Evolutionary conservation across 2,797 vertebrate genomes (phyloP).

Genomic region (Ctenopoma kingsleyae): DNA sequence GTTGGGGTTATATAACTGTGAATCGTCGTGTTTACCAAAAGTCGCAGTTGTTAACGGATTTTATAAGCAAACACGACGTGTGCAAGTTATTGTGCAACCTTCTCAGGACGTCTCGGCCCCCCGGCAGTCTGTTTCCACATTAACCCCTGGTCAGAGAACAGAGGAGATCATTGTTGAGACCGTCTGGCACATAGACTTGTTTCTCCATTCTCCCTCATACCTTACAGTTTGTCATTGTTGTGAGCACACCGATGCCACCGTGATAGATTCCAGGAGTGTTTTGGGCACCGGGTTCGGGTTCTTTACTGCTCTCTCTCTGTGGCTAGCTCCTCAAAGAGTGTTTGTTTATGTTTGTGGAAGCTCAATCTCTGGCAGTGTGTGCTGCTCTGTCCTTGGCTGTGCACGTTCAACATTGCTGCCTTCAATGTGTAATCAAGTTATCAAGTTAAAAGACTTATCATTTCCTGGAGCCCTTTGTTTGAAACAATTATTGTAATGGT

Average conservation of each 20-base stretch:
- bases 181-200: conserved; percentile 29
- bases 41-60: conserved; percentile 43
- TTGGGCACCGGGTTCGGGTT: neutral
- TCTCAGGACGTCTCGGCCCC: conserved; percentile 26
- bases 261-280: conserved; percentile 33
- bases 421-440: conserved; percentile 10
- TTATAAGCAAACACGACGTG: conserved; percentile 40
- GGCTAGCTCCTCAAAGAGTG: conserved; percentile 10
- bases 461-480: conserved; percentile 18
- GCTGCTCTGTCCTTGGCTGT: neutral
- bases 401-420: neutral
- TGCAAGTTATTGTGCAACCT: conserved; percentile 63
- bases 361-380: neutral
- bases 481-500: conserved; percentile 4
- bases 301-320: conserved; percentile 14
- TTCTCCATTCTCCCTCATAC: conserved; percentile 29
- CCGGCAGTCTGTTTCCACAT: conserved; percentile 41
- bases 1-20: conserved; percentile 67
- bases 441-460: conserved; percentile 18
- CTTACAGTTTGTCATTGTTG: conserved; percentile 35
- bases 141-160: conserved; percentile 47
- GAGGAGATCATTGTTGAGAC: conserved; percentile 64
- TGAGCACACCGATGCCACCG: conserved; percentile 33
- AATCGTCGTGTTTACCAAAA: conserved; percentile 64
- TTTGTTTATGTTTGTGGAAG: conserved; percentile 22